A percentile compares a stretch with the other conserved stretches of the same genome.
Conservation (phyloP, 2,113 vertebrate species). For the Phoxinus phoxinus region DNA sequence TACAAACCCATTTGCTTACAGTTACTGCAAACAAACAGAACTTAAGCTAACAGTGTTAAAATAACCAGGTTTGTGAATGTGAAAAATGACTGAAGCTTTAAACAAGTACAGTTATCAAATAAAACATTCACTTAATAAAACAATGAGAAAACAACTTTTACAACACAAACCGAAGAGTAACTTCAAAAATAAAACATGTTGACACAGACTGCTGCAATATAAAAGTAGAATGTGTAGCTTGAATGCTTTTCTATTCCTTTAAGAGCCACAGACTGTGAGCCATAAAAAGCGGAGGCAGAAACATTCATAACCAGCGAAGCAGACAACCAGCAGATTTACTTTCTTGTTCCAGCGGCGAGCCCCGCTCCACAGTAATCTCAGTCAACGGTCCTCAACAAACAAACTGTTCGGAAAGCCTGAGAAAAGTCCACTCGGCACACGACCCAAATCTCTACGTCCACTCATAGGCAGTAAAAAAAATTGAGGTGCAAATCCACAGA, state of each 20-base stretch:
- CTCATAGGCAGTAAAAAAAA: slow-evolving; percentile 67
- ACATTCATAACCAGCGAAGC: slow-evolving; percentile 77
- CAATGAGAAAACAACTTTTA: slow-evolving; percentile 21
- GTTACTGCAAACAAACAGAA: not conserved
- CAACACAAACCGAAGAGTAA: not conserved
- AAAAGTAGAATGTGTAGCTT: slow-evolving; percentile 39
- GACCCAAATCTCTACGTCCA: slow-evolving; percentile 61
- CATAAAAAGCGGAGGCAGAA: slow-evolving; percentile 72
- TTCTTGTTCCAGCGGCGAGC: slow-evolving; percentile 79
- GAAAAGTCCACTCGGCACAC: slow-evolving; percentile 68
- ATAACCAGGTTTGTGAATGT: slow-evolving; percentile 12
- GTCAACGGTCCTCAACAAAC: slow-evolving; percentile 71
- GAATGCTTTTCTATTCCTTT: slow-evolving; percentile 68
- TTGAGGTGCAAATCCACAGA: slow-evolving; percentile 69
- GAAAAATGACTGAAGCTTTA: not conserved
- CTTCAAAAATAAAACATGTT: slow-evolving; percentile 31
- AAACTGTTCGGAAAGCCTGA: slow-evolving; percentile 66
- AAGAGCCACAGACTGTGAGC: slow-evolving; percentile 68
- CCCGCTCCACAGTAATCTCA: slow-evolving; percentile 72
- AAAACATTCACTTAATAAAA: not conserved
- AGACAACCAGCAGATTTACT: slow-evolving; percentile 80
- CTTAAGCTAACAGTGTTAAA: not conserved
- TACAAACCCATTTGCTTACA: not conserved
- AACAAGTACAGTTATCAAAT: not conserved
- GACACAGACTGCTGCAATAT: slow-evolving; percentile 12